Evolutionary conservation across 2,797 vertebrate species (phyloP), one percentile per base, ranked within the genome.

Genomic region (Serranus cabrilla): DNA sequence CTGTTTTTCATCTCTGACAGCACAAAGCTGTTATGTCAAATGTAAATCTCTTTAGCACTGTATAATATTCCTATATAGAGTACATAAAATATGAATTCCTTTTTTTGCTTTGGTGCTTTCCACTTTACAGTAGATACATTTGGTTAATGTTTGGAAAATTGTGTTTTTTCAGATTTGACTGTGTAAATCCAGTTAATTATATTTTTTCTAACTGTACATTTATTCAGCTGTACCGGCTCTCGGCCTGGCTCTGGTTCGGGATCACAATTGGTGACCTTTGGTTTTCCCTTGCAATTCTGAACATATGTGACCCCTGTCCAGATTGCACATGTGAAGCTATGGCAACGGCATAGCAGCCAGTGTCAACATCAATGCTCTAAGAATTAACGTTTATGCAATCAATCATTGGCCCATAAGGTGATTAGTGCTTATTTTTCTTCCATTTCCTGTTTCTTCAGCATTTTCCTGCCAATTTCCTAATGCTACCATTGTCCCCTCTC

Each of bases 21-120:
- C 78, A 45, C 62, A 67, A 58, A 82, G 80, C 82, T 71, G 68
- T 69, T 83, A 55, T 72, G 69, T 82, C 66, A 83, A 84, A 78
- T 75, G 50, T 62, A 87, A 79, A 81, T 86, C 59, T 76, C 56
- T 69, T 80, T 72, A 75, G 46, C 74, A 43, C 54, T 75, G 47
- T 70, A 63, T 56, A 43, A 43, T 23, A 64, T 64, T 80, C 45
- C 49, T 7, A 34, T 34, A 6, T 31, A 56, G 16, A 61, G 8
- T 76, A 43, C 2, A 9, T 58, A 25, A 62, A 76, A 74, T 54
- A 42, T 63, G 7, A 18, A 21, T 60, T 64, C 2, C 6, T 34
- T 80, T 71, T 62, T 68, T 11, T 63, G 8, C 13, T 31, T 21
- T 16, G 20, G 42, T 37, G 49, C 16, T 60, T 57, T 49, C 40